A percentile compares a stretch with the other conserved stretches of the same genome.
Conservation (phyloP, 2,797 vertebrate genomes). For the Phalloptychus januarius region DNA sequence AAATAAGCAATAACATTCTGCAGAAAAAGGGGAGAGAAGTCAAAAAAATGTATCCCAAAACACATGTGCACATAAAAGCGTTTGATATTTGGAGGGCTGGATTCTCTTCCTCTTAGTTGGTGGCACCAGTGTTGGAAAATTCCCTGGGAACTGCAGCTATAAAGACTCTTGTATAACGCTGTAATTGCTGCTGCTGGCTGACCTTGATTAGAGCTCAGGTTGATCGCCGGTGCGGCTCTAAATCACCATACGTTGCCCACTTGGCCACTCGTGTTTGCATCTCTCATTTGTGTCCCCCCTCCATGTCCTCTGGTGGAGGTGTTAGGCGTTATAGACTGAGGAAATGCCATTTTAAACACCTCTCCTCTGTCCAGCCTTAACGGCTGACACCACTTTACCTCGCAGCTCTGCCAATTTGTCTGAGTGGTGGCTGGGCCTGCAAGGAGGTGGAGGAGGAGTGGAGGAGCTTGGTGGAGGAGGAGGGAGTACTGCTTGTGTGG, state of each 20-base stretch:
- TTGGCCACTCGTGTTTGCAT: conserved; percentile 55
- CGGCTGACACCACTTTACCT: conserved; percentile 63
- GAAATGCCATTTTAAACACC: conserved; percentile 77
- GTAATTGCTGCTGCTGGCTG: conserved; percentile 55
- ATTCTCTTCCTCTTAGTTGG: not conserved
- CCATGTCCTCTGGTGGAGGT: conserved; percentile 48
- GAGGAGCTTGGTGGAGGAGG: conserved; percentile 21
- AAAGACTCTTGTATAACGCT: conserved; percentile 42
- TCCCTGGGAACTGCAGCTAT: conserved; percentile 24
- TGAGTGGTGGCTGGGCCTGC: conserved; percentile 29
- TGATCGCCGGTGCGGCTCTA: conserved; percentile 39
- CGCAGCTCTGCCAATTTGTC: conserved; percentile 74
- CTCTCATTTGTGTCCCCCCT: not conserved
- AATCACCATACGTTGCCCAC: conserved; percentile 21
- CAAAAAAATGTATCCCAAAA: not conserved
- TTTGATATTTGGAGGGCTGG: not conserved
- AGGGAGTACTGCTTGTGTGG: conserved; percentile 46
- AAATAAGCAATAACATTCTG: not conserved
- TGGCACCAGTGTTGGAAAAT: conserved; percentile 8
- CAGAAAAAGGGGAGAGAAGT: not conserved
- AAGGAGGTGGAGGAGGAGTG: conserved; percentile 37
- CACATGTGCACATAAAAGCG: not conserved
- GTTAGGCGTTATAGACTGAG: conserved; percentile 62
- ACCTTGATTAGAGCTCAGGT: conserved; percentile 64
- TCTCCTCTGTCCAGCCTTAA: conserved; percentile 54